Conservation (phyloP, 1,140 invertebrate genomes). For the Gryon sp. region DNA sequence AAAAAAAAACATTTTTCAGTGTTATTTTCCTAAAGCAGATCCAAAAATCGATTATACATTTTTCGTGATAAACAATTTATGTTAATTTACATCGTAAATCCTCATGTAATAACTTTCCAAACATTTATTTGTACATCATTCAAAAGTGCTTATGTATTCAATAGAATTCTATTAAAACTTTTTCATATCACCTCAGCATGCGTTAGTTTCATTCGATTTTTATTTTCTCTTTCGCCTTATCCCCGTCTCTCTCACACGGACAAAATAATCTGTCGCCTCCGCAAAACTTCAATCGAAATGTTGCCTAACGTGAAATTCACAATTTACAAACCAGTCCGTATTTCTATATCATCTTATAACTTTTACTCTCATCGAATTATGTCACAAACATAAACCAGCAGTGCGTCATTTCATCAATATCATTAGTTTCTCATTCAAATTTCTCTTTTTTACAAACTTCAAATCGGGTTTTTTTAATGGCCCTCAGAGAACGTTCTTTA, state of each 20-base stretch:
- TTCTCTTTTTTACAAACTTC: slow-evolving; percentile 29
- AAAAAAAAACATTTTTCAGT: no score
- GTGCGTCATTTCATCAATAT: slow-evolving; percentile 30
- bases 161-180: slow-evolving; percentile 7
- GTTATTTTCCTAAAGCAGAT: no score
- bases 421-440: slow-evolving; percentile 45
- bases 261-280: no score
- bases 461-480: slow-evolving; percentile 7
- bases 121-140: slow-evolving; percentile 19
- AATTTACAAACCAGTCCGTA: slow-evolving; percentile 39
- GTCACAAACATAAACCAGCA: slow-evolving; percentile 20
- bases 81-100: slow-evolving; percentile 20
- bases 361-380: slow-evolving; percentile 40
- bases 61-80: no score
- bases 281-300: slow-evolving; percentile 2
- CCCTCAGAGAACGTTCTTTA: no score
- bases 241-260: no score
- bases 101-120: slow-evolving; percentile 33
- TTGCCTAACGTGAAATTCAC: slow-evolving; percentile 37
- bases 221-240: no score
- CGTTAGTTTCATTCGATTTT: not conserved
- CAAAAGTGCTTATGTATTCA: slow-evolving; percentile 34
- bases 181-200: slow-evolving; percentile 10
- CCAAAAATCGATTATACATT: no score
- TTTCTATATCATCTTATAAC: slow-evolving; percentile 40